Base-by-base conservation (phyloP, 2,113 vertebrate species). In the Dromas ardeola region DNA sequence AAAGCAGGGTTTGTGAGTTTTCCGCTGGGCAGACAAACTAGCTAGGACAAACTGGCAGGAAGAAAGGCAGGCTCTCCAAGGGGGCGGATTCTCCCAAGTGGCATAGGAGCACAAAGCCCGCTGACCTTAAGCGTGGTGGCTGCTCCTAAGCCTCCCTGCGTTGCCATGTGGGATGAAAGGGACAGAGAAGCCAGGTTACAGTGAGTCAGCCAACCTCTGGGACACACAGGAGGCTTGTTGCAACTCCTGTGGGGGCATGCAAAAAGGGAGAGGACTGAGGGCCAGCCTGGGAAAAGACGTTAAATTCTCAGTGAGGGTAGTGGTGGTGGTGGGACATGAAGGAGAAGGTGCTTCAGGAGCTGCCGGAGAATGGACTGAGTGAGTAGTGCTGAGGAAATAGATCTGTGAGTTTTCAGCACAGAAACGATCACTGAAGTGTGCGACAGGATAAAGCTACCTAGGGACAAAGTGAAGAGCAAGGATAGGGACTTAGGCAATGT, bases 1-100 rank as follows among this genome's bases (percentile, higher is more conserved):
- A 95, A 96, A 93, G 71, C 70, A 66, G 74, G 9, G 45, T 86
- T 78, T 94, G 53, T 77, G 78, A 66, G 26, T 50, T 88, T 93
- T 93, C 70, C 26, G 2, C 59, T 73, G 47, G 32, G 66, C 59
- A 50, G 84, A 65, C 36, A 43, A 76, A 85, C 78, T 36, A 88
- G 49, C 36, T 63, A 90, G 84, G 49, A 80, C 66, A 70, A 85
- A 40, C 62, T 11, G 73, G 42, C 63, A 86, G 66, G 88, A 71
- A 22, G 32, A 91, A 92, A 92, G 58, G 40, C 74, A 58, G 10
- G 22, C 26, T 83, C 9, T 95, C n/a, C 67, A 73, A 93, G 47
- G 56, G 80, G 30, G 25, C 1, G 2, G 59, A 42, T 69, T 73
- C 93, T 71, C 50, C 87, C 45, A 36, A 21, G 62, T 8, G 0